Base-by-base conservation (phyloP, 2,113 vertebrate species). In the Cygnus atratus region DNA sequence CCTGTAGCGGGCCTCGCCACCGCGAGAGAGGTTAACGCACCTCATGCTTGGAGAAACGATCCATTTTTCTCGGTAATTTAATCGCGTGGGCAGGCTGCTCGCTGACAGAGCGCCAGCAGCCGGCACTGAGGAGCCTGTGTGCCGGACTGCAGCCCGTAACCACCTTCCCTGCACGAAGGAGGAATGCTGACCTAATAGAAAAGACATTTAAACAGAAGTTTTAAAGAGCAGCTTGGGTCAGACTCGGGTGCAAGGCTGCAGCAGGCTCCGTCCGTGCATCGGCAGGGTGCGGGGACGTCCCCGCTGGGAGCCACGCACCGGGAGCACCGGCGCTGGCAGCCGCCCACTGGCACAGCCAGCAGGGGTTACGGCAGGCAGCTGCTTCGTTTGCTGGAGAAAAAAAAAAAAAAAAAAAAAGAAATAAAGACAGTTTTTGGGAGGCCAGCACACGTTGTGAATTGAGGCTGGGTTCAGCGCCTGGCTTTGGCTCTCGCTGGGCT, bases 181-280 rank as follows among this genome's bases (percentile, higher is more conserved):
- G 92, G 95, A 97, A 96, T 95, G 95, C 92, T 97, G 95, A 97
- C 92, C 95, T 97, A 96, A 95, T 96, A 95, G 92, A 95, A 94
- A 76, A 94, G 91, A 93, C 92, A 97, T 97, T 90, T 96, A 92
- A 96, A 96, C 50, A 84, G 67, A 39, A 90, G 83, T 88, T 97
- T 87, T 94, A 81, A 93, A 93, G 84, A 68, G 84, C 16, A 1
- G 63, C 81, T 88, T 25, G 2, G 76, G 84, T 92, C 15, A 0
- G 26, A 19, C 55, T 84, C 9, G 3, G 65, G 10, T 8, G 0
- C 87, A 14, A 0, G 25, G 16, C 72, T 68, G 48, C 82, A 52
- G 37, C 1, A 2, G 76, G 7, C 48, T 57, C 44, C 55, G 13
- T 85, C 55, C 3, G 0, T 59, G 67, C n/a, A 48, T 22, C 1